Conservation (phyloP, 2,888 invertebrate genomes). For the Calameuta idolon region DNA sequence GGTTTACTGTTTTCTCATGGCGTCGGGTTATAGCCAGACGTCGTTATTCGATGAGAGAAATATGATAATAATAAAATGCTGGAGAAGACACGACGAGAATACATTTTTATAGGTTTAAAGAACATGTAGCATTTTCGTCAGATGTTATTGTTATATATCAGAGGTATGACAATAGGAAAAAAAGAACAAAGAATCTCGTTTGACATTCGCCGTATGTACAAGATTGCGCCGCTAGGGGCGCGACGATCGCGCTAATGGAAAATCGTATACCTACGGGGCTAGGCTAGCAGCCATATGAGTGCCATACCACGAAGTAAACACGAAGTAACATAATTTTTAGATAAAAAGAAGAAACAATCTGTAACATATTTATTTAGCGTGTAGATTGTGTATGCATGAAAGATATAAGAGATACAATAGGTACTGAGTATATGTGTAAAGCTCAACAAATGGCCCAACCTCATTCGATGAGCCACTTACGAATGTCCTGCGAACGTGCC, state of each 20-base stretch:
- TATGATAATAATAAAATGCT: neutral
- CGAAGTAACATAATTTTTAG: constrained; percentile 38
- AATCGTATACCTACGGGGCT: constrained; percentile 24
- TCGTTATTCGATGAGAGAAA: neutral
- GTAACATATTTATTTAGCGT: constrained; percentile 45
- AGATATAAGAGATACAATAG: constrained; percentile 18
- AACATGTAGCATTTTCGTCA: neutral
- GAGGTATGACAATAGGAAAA: neutral
- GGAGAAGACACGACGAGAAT: neutral
- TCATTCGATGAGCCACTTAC: neutral
- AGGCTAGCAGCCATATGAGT: constrained; percentile 62
- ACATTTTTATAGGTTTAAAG: neutral
- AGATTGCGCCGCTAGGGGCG: neutral
- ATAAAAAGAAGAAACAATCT: constrained; percentile 30
- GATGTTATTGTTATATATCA: neutral
- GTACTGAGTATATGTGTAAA: neutral
- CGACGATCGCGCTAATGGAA: constrained; percentile 5
- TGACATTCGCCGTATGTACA: neutral
- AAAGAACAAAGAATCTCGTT: neutral
- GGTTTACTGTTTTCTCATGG: constrained; percentile 33
- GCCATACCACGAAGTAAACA: constrained; percentile 54
- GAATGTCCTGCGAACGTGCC: neutral
- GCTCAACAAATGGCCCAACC: neutral
- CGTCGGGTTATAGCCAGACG: neutral
- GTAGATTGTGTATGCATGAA: constrained; percentile 30